Conservation (phyloP, 2,888 invertebrate species). For the Aradus depressus region DNA sequence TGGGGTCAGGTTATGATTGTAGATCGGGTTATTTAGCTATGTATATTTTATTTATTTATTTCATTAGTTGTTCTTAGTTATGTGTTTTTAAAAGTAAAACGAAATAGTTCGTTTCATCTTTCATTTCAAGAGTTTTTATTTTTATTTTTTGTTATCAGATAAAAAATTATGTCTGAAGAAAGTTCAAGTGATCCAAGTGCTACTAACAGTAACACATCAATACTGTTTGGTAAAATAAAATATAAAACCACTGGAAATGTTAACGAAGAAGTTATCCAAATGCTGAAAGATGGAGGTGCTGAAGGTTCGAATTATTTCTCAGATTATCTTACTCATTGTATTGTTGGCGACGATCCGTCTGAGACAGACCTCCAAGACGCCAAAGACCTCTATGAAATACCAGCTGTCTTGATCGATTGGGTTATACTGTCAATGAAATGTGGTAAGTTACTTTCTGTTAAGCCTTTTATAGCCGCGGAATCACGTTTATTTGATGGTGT, state of each 20-base stretch:
- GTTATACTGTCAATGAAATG: conserved; percentile 50
- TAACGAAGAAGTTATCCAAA: conserved; percentile 43
- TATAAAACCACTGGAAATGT: conserved; percentile 30
- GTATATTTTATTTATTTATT: no score
- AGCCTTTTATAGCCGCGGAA: conserved; percentile 58
- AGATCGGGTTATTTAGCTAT: no score
- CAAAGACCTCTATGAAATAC: conserved; percentile 84
- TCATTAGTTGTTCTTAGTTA: no score
- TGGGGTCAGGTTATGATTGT: no score
- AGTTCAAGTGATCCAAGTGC: neutral
- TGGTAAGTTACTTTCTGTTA: conserved; percentile 49
- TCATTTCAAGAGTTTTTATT: no score
- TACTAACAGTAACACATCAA: neutral
- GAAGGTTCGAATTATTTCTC: conserved; percentile 78
- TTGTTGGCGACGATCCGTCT: conserved; percentile 73
- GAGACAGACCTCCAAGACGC: conserved; percentile 83
- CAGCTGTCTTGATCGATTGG: conserved; percentile 82
- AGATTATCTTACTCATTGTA: conserved; percentile 84
- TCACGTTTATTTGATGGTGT: conserved; percentile 62
- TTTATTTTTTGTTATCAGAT: no score
- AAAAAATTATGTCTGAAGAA: conserved; percentile 13
- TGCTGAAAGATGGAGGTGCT: conserved; percentile 76
- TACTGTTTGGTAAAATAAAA: conserved; percentile 27
- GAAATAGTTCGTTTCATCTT: no score
- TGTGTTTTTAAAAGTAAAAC: no score